Evolutionary conservation across 1,140 invertebrate species (phyloP).

Genomic region (Meloidogyne chitwoodi): DNA sequence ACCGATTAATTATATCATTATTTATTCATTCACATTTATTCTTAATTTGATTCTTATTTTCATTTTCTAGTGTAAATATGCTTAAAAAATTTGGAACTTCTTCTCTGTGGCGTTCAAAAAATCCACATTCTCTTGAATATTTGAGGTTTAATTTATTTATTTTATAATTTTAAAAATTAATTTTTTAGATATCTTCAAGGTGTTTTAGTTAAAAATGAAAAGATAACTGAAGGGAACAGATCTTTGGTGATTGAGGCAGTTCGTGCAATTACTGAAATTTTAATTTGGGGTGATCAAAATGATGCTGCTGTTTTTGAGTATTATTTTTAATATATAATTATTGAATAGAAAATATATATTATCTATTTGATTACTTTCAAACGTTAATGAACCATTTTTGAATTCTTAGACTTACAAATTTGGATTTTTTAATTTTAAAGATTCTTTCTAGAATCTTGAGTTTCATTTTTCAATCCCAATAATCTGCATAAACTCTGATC

Average conservation of each 20-base stretch:
- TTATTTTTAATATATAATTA: constrained; percentile 56
- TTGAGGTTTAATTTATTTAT: constrained; percentile 50
- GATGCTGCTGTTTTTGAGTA: constrained; percentile 98
- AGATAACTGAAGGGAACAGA: constrained; percentile 87
- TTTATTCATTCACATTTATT: too few species aligned
- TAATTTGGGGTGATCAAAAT: constrained; percentile 99
- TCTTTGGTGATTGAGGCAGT: constrained; percentile 91
- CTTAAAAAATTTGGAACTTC: constrained; percentile 14
- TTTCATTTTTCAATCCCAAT: too few species aligned
- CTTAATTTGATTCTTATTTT: background rate
- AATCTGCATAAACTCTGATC: too few species aligned
- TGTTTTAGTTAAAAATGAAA: constrained; percentile 90
- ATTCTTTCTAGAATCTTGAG: too few species aligned
- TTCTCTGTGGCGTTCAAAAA: constrained; percentile 56
- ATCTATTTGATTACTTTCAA: too few species aligned
- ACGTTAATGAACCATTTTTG: too few species aligned
- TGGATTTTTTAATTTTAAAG: too few species aligned
- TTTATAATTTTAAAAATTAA: constrained; percentile 17
- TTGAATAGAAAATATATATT: too few species aligned
- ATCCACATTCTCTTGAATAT: constrained; percentile 57
- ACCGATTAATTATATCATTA: too few species aligned
- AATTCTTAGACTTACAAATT: too few species aligned
- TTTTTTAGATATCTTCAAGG: constrained; percentile 78
- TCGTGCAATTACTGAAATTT: constrained; percentile 84
- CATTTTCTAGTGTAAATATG: constrained; percentile 7